Evolutionary conservation across 2,797 vertebrate genomes (phyloP), one percentile per base, ranked within the genome.

Genomic region (Valencia hispanica): DNA sequence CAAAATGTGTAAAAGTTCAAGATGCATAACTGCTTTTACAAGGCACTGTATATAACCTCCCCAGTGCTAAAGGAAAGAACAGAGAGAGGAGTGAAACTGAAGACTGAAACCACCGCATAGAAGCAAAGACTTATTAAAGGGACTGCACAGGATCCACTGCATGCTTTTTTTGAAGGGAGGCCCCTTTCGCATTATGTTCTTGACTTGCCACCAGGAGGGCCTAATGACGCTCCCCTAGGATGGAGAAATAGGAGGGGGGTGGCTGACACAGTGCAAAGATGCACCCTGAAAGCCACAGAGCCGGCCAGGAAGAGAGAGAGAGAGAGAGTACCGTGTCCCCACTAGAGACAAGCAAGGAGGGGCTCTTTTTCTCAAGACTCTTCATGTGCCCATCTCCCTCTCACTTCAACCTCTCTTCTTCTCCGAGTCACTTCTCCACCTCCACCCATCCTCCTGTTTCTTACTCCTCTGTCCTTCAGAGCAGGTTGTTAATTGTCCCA

Each of bases 121-220:
- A 72, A 84, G 77, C 83, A 82, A 81, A 88, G 88, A 88, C 91
- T 90, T 94, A 94, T 94, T 94, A 90, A 93, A 87, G 81, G 79
- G 90, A 88, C 57, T 53, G 61, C 75, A 86, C 75, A 12, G 91
- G 85, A 89, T 92, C 86, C 84, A 84, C 66, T 55, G 85, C 79
- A 80, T 63, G 86, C 84, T 85, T 91, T 91, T 63, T 92, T 90
- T 84, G 82, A 92, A 95, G 95, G 96, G 95, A 96, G 95, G 94
- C 96, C 96, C 87, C 86, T 96, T 94, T 94, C 93, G 93, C 95
- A 96, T 97, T 98, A 97, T 97, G 95, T 96, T 97, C 96, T 98
- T 97, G 96, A 97, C 96, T 97, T 95, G 90, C 85, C 94, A 96
- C 90, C 94, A 96, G 96, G 96, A 96, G 95, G 86, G 95, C 94